Conservation (phyloP, 1,140 invertebrate species). For the Matsumurasca onukii region DNA sequence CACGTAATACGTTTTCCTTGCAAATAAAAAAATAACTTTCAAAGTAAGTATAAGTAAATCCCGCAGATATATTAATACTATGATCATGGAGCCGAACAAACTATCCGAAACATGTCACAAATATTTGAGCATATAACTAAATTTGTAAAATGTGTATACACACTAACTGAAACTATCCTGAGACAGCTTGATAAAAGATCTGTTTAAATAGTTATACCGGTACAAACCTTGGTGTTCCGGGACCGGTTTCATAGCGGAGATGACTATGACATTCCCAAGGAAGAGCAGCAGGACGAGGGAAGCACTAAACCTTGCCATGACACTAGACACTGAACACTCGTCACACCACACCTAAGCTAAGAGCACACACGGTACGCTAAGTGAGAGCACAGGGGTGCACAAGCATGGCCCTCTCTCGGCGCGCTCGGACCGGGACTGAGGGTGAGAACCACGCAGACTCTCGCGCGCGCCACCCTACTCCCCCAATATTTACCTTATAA, state of each 20-base stretch:
- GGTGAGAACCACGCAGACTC: neutral
- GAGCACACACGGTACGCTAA: too few relatives aligned
- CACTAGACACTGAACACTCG: neutral
- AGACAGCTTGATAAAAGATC: too few relatives aligned
- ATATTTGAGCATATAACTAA: too few relatives aligned
- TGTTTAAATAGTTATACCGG: too few relatives aligned
- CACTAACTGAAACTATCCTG: too few relatives aligned
- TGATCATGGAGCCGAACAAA: too few relatives aligned
- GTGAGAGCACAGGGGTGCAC: neutral
- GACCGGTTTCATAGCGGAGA: conserved; percentile 1
- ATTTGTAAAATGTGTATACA: too few relatives aligned
- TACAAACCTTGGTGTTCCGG: conserved; percentile 15
- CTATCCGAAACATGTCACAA: too few relatives aligned
- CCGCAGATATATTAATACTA: too few relatives aligned
- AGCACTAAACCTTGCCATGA: neutral
- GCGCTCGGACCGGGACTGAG: neutral
- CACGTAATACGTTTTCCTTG: too few relatives aligned
- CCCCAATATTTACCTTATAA: conserved; percentile 25
- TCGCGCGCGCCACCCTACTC: neutral
- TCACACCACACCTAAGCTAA: neutral
- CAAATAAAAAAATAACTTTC: too few relatives aligned
- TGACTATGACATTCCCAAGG: neutral
- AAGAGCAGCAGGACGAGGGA: neutral
- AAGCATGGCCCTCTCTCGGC: neutral
- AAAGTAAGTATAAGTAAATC: too few relatives aligned